Percentiles rank a stretch among this genome's conserved stretches.
Conservation (phyloP, 2,113 vertebrate genomes). For the Neodon shergylaensis region DNA sequence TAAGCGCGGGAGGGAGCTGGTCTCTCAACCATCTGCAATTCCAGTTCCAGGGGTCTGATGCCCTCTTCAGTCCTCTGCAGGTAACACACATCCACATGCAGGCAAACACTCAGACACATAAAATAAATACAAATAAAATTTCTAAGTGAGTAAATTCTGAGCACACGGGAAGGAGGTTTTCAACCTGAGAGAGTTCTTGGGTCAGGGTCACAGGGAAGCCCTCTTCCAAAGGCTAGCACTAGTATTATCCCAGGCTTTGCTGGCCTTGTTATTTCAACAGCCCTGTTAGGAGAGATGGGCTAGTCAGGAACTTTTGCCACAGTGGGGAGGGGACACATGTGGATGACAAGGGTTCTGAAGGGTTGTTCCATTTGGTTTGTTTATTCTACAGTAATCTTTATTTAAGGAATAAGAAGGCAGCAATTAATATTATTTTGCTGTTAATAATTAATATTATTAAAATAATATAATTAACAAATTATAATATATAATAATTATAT, state of each 20-base stretch:
- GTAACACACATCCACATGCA: background rate
- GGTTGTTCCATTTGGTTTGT: conserved; percentile 60
- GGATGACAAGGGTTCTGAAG: background rate
- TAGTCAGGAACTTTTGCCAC: conserved; percentile 2
- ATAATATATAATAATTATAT: too few species aligned
- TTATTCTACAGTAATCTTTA: background rate
- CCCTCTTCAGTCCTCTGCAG: background rate
- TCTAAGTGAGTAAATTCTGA: conserved; percentile 9
- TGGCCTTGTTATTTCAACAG: conserved; percentile 24
- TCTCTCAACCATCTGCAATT: background rate
- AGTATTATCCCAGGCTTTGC: conserved; percentile 46
- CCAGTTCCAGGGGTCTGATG: background rate
- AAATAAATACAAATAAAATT: background rate
- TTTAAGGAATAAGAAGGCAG: conserved; percentile 37
- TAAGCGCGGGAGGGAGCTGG: too few species aligned
- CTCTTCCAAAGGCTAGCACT: conserved; percentile 45
- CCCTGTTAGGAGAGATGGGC: conserved; percentile 39
- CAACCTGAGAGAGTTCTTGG: conserved; percentile 56
- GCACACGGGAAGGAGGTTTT: conserved; percentile 64
- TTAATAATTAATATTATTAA: background rate
- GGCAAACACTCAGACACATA: background rate
- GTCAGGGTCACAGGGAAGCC: conserved; percentile 1
- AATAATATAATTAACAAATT: too few species aligned
- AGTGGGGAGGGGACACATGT: background rate
- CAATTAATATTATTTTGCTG: conserved; percentile 21